A percentile compares a stretch with the other conserved stretches of the same genome.
Evolutionary conservation across 1,140 invertebrate species (phyloP).

Genomic region (Dinoponera quadriceps): DNA sequence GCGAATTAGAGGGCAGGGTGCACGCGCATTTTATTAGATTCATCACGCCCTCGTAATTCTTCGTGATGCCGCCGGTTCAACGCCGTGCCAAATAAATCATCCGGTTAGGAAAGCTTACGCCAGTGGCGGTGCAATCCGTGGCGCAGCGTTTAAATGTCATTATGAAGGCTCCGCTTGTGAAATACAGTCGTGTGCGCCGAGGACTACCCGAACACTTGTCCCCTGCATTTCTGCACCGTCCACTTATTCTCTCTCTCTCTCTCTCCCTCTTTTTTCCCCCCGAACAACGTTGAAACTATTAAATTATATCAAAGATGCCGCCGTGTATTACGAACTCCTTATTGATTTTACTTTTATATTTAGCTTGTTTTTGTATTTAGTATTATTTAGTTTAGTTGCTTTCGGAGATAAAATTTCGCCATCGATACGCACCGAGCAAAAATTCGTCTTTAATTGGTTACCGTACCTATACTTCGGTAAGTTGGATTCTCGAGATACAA

Average conservation of each 20-base stretch:
- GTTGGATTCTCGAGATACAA: too few species aligned
- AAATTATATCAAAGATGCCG: not conserved
- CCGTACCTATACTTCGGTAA: too few species aligned
- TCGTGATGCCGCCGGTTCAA: constrained; percentile 66
- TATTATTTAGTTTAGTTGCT: too few species aligned
- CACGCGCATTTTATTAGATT: constrained; percentile 72
- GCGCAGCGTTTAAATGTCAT: constrained; percentile 72
- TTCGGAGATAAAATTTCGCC: too few species aligned
- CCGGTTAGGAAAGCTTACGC: constrained; percentile 74
- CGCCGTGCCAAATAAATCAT: constrained; percentile 73
- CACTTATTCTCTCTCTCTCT: not conserved
- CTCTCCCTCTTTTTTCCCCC: not conserved
- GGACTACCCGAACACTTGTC: constrained; percentile 30
- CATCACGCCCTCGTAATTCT: constrained; percentile 73
- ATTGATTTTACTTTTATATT: too few species aligned
- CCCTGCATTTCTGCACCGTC: not conserved
- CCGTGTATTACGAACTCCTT: not conserved
- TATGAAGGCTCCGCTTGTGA: constrained; percentile 72
- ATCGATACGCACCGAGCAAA: too few species aligned
- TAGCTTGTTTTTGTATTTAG: too few species aligned
- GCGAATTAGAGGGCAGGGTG: constrained; percentile 63
- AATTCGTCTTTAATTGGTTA: too few species aligned
- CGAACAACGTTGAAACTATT: not conserved
- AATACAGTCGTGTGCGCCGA: constrained; percentile 59
- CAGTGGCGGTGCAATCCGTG: constrained; percentile 69